A percentile compares a stretch with the other conserved stretches of the same genome.
Evolutionary conservation across 2,888 invertebrate species (phyloP).

Genomic region (Nowickia ferox): DNA sequence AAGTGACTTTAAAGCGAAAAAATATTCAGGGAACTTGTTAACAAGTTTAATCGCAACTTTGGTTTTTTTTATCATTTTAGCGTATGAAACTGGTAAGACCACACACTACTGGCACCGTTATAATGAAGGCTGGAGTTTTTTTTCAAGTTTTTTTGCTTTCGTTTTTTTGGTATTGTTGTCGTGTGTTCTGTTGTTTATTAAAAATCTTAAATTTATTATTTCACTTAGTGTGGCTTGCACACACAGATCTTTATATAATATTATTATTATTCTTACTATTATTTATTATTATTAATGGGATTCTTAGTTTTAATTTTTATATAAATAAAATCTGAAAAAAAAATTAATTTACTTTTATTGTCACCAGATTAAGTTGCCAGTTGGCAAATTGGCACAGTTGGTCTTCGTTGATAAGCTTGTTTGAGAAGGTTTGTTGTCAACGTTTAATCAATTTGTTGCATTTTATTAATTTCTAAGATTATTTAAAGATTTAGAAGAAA

Average conservation of each 20-base stretch:
- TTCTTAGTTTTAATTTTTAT: neutral
- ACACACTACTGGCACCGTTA: slow-evolving; percentile 49
- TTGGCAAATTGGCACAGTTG: neutral
- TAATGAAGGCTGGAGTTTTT: slow-evolving; percentile 1
- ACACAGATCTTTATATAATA: too few relatives aligned
- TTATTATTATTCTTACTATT: slow-evolving; percentile 2
- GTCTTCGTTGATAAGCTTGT: neutral
- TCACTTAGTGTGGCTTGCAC: neutral
- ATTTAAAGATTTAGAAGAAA: too few relatives aligned
- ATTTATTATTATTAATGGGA: slow-evolving; percentile 15
- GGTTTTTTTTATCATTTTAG: neutral
- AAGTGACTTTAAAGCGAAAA: neutral
- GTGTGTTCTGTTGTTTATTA: too few relatives aligned
- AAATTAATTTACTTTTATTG: slow-evolving; percentile 13
- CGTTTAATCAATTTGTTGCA: neutral
- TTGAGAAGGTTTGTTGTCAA: neutral
- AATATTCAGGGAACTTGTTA: slow-evolving; percentile 6
- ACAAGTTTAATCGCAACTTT: slow-evolving; percentile 36
- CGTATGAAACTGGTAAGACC: slow-evolving; percentile 29
- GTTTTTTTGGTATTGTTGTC: neutral
- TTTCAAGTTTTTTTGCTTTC: neutral
- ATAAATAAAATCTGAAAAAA: neutral
- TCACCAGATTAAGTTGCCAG: slow-evolving; percentile 50
- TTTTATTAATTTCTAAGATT: too few relatives aligned
- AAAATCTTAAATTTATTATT: slow-evolving; percentile 5